Percentiles rank a stretch among this genome's conserved stretches.
phyloP scores from a whole-genome alignment of 1,140 invertebrate genomes.

The Pantala flavescens region DNA sequence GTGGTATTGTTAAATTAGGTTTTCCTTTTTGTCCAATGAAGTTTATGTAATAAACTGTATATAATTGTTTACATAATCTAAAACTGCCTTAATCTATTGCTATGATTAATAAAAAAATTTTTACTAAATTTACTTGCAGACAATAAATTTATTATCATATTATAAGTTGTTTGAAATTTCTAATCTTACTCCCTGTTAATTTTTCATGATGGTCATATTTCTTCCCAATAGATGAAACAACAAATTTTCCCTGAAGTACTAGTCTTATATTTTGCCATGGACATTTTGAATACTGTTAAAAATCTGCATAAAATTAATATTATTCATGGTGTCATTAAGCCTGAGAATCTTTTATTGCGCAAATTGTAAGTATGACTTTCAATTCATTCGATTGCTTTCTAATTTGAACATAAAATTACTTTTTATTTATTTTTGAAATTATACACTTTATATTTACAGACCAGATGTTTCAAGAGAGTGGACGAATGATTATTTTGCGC shows the following conservation, averaged over 20 bases:
- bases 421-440: too few relatives aligned
- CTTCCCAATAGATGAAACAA: too few relatives aligned
- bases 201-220: not conserved
- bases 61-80: too few relatives aligned
- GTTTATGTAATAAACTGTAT: too few relatives aligned
- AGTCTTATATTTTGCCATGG: slow-evolving; percentile 69
- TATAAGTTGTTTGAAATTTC: too few relatives aligned
- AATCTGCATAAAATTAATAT: slow-evolving; percentile 82
- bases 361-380: slow-evolving; percentile 46
- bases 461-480: not conserved
- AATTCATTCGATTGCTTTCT: slow-evolving; percentile 14
- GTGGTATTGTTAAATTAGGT: too few relatives aligned
- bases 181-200: too few relatives aligned
- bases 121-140: too few relatives aligned
- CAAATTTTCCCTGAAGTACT: slow-evolving; percentile 42
- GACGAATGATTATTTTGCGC: slow-evolving; percentile 8
- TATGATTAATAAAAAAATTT: too few relatives aligned
- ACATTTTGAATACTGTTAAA: slow-evolving; percentile 80
- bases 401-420: not conserved
- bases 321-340: slow-evolving; percentile 94
- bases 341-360: slow-evolving; percentile 88
- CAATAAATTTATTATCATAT: too few relatives aligned
- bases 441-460: not conserved
- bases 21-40: too few relatives aligned
- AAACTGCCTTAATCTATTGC: too few relatives aligned